Evolutionary conservation across 1,140 invertebrate genomes (phyloP), one percentile per base, ranked within the genome.

Genomic region (Pseudoatta argentina): DNA sequence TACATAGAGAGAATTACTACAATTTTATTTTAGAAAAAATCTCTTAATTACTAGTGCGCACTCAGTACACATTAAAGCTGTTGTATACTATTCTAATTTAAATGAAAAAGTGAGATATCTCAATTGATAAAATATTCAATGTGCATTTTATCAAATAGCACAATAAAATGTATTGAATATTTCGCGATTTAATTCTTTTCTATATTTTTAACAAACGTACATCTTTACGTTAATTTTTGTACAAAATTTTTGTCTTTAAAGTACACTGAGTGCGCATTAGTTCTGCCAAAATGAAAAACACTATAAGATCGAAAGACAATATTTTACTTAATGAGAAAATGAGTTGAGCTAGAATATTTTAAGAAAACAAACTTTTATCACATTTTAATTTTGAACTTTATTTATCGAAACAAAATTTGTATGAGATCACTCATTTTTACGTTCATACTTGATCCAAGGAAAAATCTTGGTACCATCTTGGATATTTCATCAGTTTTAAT

Each of bases 381-480:
- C 8, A 64, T 79, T 44, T 67, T 67, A 44, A 44, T 44, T 3
- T 67, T n/a, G 3, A 67, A 44, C 39, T 67, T 67, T 44, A 67
- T 21, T 67, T 44, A 48, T 81, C 34, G 75, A 87, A 55, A 87
- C 71, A 24, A 71, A 39, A 21, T 67, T 6, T 21, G 48, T 3
- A 44, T 63, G n/a, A 2, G 16, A 48, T 72, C 18, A 24, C 6
- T 57, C 4, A 72, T 57, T 81, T 82, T 59, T 82, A 72, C 27
- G 39, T 78, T 44, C 63, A 21, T 93, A 95, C 94, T 91, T 95
- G 94, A 21, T 88, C 53, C n/a, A 90, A 77, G 0, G 94, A 95
- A 77, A 94, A 91, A 61, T 95, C 94, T 86, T 94, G 92, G 71
- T 94, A 95, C 94, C 94, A 95, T 61, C 87, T 86, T 3, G 94